Evolutionary conservation across 2,113 vertebrate genomes (phyloP).

Genomic region (Hemicordylus capensis): DNA sequence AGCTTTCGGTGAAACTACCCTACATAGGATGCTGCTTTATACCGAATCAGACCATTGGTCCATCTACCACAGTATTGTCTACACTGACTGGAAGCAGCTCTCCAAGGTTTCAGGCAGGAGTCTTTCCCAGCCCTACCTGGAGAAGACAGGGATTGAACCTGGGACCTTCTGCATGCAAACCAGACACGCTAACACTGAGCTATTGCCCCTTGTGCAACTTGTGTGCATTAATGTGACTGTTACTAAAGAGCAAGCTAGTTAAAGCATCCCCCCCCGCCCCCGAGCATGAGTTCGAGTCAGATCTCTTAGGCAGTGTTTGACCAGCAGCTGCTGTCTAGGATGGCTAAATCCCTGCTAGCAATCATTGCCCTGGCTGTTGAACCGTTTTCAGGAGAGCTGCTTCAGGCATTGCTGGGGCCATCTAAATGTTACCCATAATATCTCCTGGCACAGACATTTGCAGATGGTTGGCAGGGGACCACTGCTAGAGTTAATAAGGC

Average conservation of each 20-base stretch:
- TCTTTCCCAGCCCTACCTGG: no score
- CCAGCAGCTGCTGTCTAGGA: not conserved
- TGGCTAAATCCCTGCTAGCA: not conserved
- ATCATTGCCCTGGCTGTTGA: not conserved
- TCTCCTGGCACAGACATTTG: slow-evolving; percentile 1
- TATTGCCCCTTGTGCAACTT: not conserved
- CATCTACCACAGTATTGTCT: no score
- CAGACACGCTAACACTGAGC: no score
- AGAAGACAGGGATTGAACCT: no score
- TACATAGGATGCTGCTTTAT: no score
- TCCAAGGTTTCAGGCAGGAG: no score
- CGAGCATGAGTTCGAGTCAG: not conserved
- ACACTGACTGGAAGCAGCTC: no score
- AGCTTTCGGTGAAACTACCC: no score
- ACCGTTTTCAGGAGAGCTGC: not conserved
- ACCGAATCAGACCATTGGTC: not conserved
- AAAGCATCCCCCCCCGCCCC: fast-evolving
- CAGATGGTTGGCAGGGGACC: not conserved
- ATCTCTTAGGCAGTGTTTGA: not conserved
- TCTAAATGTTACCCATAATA: not conserved
- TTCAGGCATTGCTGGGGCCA: not conserved
- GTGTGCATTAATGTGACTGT: not conserved
- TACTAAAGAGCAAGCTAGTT: not conserved
- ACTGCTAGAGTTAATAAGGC: not conserved
- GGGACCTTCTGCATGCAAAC: no score